Percentiles rank a stretch among this genome's conserved stretches.
These are phyloP conservation scores for Eclectus roratus DNA, from an alignment of 2,113 vertebrate species.

Conservation along the genomic window DNA sequence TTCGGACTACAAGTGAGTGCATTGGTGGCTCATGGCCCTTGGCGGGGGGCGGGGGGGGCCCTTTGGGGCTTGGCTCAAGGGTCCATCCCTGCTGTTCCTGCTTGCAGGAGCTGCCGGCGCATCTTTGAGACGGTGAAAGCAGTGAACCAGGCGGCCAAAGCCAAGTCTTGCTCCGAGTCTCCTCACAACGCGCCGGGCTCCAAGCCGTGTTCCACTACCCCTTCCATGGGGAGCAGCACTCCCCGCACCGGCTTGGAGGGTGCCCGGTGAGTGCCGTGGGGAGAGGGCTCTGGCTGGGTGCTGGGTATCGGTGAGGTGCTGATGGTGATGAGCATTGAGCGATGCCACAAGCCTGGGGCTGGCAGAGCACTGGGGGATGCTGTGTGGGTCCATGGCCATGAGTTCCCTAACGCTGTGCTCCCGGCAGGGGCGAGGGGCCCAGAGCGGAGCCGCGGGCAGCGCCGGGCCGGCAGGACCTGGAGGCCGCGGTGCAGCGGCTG, in stretches of 20 bases:
- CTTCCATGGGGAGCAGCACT: slow-evolving; percentile 70
- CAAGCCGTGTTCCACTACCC: slow-evolving; percentile 18
- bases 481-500: slow-evolving; percentile 80
- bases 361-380: rapidly evolving
- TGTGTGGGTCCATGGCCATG: rapidly evolving
- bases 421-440: background rate
- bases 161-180: slow-evolving; percentile 74
- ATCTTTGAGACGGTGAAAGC: slow-evolving; percentile 85
- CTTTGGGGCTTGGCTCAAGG: background rate
- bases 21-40: rapidly evolving
- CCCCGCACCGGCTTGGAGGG: slow-evolving; percentile 69
- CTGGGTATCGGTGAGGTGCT: rapidly evolving
- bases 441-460: slow-evolving; percentile 65
- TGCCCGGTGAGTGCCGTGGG: background rate
- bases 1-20: slow-evolving; percentile 81
- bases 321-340: rapidly evolving
- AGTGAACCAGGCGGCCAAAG: slow-evolving; percentile 73
- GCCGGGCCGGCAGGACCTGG: slow-evolving; percentile 81
- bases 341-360: background rate
- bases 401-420: background rate
- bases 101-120: slow-evolving; percentile 73
- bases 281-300: rapidly evolving
- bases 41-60: rapidly evolving
- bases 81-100: background rate
- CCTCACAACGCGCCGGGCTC: slow-evolving; percentile 69